These are phyloP conservation scores for Varanus komodoensis DNA, from an alignment of 2,113 vertebrate species.

Conservation along the genomic window DNA sequence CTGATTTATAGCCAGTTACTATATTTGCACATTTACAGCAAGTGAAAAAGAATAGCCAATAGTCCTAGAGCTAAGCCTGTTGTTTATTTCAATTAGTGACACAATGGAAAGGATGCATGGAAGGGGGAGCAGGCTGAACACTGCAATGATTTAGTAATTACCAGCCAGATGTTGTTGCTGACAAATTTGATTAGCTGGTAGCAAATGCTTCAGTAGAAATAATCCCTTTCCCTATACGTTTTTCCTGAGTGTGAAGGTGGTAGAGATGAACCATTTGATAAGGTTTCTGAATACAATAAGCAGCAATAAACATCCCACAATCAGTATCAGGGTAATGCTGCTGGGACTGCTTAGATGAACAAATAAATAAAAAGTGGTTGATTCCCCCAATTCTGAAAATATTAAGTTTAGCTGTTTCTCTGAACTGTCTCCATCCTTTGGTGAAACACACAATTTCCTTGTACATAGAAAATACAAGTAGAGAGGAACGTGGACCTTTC, in stretches of 20 bases:
- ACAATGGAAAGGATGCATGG: background rate
- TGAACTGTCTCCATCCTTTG: too few species aligned
- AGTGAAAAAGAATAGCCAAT: background rate
- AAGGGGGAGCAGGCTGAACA: background rate
- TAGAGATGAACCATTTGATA: background rate
- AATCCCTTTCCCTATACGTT: background rate
- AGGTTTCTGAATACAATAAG: background rate
- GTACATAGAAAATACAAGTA: too few species aligned
- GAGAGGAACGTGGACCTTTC: too few species aligned
- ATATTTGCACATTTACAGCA: background rate
- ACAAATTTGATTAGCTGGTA: background rate
- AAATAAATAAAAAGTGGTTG: too few species aligned
- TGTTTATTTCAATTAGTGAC: background rate
- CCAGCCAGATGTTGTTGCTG: background rate
- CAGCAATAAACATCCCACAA: too few species aligned
- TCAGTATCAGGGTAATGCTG: too few species aligned
- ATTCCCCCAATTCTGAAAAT: too few species aligned
- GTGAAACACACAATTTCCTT: too few species aligned
- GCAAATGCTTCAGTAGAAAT: conserved; percentile 3
- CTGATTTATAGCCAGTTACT: background rate
- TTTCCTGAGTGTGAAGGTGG: background rate
- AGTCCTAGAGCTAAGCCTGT: background rate
- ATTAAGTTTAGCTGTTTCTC: too few species aligned
- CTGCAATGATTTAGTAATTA: background rate
- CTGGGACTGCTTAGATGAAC: too few species aligned